Base-by-base conservation (phyloP, 1,140 invertebrate genomes). In the Calephelis virginiensis region DNA sequence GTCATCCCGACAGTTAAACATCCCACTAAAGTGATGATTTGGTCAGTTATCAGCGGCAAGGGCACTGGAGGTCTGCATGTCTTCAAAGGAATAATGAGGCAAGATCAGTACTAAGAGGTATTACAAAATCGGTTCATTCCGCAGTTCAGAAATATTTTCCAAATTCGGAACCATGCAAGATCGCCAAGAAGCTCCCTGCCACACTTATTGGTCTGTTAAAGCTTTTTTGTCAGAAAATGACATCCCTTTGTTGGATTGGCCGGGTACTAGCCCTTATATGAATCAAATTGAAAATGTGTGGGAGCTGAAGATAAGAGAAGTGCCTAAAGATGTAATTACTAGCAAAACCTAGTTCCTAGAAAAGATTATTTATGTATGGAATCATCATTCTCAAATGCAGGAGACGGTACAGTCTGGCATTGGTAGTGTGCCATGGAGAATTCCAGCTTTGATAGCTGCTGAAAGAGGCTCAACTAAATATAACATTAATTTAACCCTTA, bases 371-470 rank as follows among this genome's bases (percentile, higher is more conserved):
- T 38, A 61, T 40, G 43, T 64, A 11, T 68, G 62, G 65, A 67
- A 53, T 12, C 59, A 48, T 17, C 17, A 17, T 17, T 3, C 17
- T 17, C 17, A 17, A 17, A 28, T 28, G 28, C 28, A 28, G 28
- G 63, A 70, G 62, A 73, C 67, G 14, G 49, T 50, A 61, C 56
- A 64, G 64, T 67, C 50, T 67, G 65, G 56, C 64, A 63, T 67
- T 56, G 66, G 64, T 61, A 50, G 49, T 14, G 14, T 50, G 63
- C 53, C 67, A 61, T 64, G 14, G 11, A 64, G 64, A 63, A 63
- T 64, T 66, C 45, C 62, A 56, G 65, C 63, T 63, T 63, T 64
- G 61, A 73, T 67, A 67, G 68, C 67, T 65, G 66, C 66, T 60
- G 68, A 69, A 62, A 40, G 62, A 53, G 64, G 61, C 66, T 60